Base-by-base conservation (phyloP, 2,888 invertebrate genomes). In the Metellina segmentata region DNA sequence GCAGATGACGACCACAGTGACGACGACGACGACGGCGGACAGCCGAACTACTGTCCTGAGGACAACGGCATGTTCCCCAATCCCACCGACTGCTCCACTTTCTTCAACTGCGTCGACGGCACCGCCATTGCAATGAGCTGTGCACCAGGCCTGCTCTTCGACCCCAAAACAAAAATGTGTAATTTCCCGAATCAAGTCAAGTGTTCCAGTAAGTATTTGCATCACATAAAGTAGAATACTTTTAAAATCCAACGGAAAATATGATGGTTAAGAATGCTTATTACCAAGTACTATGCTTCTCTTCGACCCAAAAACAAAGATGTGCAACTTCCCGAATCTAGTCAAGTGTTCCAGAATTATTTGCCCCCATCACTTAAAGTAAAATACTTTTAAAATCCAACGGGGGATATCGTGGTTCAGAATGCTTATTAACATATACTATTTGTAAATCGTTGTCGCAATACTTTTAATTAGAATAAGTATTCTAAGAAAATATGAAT, bases 21-120 rank as follows among this genome's bases (percentile, higher is more conserved):
- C 19, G 71, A 86, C 48, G 79, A 92, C n/a, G 92, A 92, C 11
- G 85, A 89, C 51, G 92, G 77, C 7, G 92, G 92, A 0, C 81
- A 82, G 19, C 92, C 92, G 4, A 49, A 89, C 48, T 92, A 92
- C 81, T 92, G 92, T 49, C 92, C 92, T 0, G 69, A 92, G 49
- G 77, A 81, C 16, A 86, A 92, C n/a, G 92, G 92, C 11, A 92
- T 92, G 92, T 92, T 86, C 69, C 92, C 92, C 6, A 92, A 92
- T 51, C 89, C 89, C 0, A 89, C 77, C n/a, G 89, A 92, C 48
- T 92, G 92, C 70, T 20, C 92, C 81, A 86, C 85, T 0, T 92
- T 82, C 85, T 92, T 77, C 86, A 92, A 89, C 48, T 92, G 92
- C 34, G 82, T 92, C 5, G 92, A 87, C 16, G 92, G 92, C 0